phyloP scores from a whole-genome alignment of 2,797 vertebrate species.

The Sebastes baramenuke region DNA sequence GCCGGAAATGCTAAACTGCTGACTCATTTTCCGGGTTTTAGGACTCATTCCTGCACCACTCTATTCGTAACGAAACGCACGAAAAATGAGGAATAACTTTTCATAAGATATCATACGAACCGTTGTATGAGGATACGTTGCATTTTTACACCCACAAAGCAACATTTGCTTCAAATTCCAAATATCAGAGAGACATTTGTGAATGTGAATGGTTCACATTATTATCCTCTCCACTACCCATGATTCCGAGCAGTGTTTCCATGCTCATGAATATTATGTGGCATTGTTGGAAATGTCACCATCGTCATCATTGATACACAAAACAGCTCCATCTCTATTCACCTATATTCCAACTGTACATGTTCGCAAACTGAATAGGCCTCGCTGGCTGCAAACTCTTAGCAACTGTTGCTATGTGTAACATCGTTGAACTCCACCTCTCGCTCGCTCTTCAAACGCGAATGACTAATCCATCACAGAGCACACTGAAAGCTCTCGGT shows the following conservation, averaged over 20 bases:
- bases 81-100: no score
- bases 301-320: constrained; percentile 61
- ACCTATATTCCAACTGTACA: constrained; percentile 66
- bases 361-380: constrained; percentile 59
- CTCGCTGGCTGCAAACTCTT: constrained; percentile 66
- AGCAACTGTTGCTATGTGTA: constrained; percentile 86
- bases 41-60: no score
- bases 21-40: no score
- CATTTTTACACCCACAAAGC: constrained; percentile 17
- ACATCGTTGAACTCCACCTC: constrained; percentile 82
- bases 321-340: constrained; percentile 60
- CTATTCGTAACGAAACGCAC: no score
- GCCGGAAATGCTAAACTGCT: no score
- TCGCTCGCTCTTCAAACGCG: constrained; percentile 77
- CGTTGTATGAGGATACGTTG: no score
- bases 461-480: constrained; percentile 80
- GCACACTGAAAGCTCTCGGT: constrained; percentile 78
- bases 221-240: constrained; percentile 36
- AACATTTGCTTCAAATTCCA: constrained; percentile 34
- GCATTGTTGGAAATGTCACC: constrained; percentile 60
- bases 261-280: constrained; percentile 48
- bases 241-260: constrained; percentile 33
- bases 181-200: constrained; percentile 38
- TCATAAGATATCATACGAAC: no score
- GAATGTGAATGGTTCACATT: constrained; percentile 48